These are phyloP conservation scores for Theonella swinhoei DNA, from an alignment of 37 sponge, comb jelly and placozoan species.

Conservation along the genomic window DNA sequence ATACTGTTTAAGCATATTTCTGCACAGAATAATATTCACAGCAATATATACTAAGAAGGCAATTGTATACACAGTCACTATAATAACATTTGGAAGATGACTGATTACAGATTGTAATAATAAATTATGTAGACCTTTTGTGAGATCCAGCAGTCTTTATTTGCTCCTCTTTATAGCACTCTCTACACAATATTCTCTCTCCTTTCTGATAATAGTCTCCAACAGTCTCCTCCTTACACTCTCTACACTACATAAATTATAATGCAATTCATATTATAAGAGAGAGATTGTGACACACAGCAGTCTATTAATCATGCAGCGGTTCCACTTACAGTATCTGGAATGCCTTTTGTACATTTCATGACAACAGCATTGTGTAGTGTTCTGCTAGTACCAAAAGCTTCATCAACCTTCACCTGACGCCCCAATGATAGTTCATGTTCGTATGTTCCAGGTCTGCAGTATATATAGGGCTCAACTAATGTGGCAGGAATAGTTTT, in stretches of 20 bases:
- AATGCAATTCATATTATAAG: too few species aligned
- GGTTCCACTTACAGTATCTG: slow-evolving; percentile 50
- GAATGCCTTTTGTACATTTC: slow-evolving; percentile 70
- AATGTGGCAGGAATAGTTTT: too few species aligned
- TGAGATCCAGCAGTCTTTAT: not conserved
- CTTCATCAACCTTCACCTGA: slow-evolving; percentile 30
- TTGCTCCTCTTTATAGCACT: slow-evolving; percentile 25
- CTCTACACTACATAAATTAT: slow-evolving; percentile 63
- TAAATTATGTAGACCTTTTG: not conserved
- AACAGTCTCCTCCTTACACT: slow-evolving; percentile 19
- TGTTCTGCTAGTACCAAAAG: slow-evolving; percentile 52
- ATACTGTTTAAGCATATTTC: not conserved
- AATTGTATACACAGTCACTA: too few species aligned
- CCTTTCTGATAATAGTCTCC: slow-evolving; percentile 65
- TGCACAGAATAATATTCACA: too few species aligned
- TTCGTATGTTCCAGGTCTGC: slow-evolving; percentile 58
- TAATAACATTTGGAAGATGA: too few species aligned
- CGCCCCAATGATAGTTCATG: slow-evolving; percentile 39
- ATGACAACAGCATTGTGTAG: slow-evolving; percentile 33
- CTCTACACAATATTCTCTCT: slow-evolving; percentile 14
- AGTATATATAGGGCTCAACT: not conserved
- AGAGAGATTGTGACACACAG: too few species aligned
- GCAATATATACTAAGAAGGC: too few species aligned
- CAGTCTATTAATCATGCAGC: too few species aligned
- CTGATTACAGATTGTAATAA: too few species aligned